Evolutionary conservation across 2,888 invertebrate genomes (phyloP).

Genomic region (Eupithecia abbreviata): DNA sequence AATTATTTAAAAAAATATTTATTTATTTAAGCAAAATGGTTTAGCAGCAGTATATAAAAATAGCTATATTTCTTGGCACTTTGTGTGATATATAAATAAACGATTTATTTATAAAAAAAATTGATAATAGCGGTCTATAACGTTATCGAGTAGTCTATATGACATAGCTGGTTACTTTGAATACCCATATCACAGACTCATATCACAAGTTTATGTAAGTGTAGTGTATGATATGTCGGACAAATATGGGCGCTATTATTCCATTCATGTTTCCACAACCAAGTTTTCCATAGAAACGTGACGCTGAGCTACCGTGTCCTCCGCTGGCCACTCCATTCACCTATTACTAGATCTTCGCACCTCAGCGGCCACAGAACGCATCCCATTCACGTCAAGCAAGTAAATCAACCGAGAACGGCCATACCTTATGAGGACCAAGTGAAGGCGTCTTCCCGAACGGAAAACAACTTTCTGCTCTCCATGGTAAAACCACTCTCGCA

Average conservation of each 20-base stretch:
- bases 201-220: neutral
- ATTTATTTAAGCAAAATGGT: no score
- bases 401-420: constrained; percentile 76
- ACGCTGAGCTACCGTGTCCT: constrained; percentile 18
- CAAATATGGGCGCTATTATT: constrained; percentile 2
- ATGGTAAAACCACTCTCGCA: constrained; percentile 79
- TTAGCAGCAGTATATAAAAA: no score
- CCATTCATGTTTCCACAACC: constrained; percentile 5
- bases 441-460: constrained; percentile 69
- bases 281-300: constrained; percentile 36
- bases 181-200: neutral
- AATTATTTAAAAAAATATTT: no score
- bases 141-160: no score
- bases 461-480: constrained; percentile 78
- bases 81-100: no score
- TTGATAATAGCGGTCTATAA: no score
- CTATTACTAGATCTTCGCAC: constrained; percentile 78
- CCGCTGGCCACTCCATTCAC: constrained; percentile 63
- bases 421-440: constrained; percentile 67
- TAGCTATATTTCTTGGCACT: no score
- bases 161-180: neutral
- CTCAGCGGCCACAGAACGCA: constrained; percentile 76
- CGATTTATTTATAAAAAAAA: no score
- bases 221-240: neutral
- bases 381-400: constrained; percentile 80